These are phyloP conservation scores for Invenusta paracnida DNA, from an alignment of 2,888 invertebrate genomes.

Conservation along the genomic window DNA sequence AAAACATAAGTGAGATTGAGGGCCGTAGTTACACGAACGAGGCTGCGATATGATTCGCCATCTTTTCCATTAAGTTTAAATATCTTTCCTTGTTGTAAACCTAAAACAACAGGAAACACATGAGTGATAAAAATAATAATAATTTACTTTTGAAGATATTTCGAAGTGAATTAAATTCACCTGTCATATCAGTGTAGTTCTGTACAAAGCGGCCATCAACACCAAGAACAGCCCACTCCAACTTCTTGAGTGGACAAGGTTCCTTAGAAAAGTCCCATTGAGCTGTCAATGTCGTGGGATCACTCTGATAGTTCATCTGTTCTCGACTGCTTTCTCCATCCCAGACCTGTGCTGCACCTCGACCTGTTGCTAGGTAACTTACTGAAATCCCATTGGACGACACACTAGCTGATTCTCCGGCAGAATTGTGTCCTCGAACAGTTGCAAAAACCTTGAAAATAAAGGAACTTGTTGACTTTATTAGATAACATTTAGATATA, in stretches of 20 bases:
- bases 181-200: constrained; percentile 21
- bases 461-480: too few species aligned
- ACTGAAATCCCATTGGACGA: constrained; percentile 51
- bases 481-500: too few species aligned
- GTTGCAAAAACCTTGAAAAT: constrained; percentile 49
- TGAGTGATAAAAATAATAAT: too few species aligned
- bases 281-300: constrained; percentile 45
- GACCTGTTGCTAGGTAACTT: constrained; percentile 50
- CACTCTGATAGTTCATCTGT: constrained; percentile 27
- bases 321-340: constrained; percentile 47
- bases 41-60: neutral
- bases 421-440: constrained; percentile 50
- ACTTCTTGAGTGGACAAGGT: constrained; percentile 50
- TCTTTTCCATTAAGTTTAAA: constrained; percentile 8
- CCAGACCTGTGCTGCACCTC: constrained; percentile 37
- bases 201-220: constrained; percentile 48
- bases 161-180: too few species aligned
- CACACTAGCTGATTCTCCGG: constrained; percentile 48
- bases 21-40: neutral
- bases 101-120: neutral
- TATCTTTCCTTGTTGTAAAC: neutral
- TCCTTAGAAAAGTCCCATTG: constrained; percentile 51
- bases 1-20: neutral
- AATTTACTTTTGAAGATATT: too few species aligned
- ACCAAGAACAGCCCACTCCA: constrained; percentile 50